A percentile compares a stretch with the other conserved stretches of the same genome.
Evolutionary conservation across 2,113 vertebrate genomes (phyloP).

Genomic region (Chrysochloris asiatica): DNA sequence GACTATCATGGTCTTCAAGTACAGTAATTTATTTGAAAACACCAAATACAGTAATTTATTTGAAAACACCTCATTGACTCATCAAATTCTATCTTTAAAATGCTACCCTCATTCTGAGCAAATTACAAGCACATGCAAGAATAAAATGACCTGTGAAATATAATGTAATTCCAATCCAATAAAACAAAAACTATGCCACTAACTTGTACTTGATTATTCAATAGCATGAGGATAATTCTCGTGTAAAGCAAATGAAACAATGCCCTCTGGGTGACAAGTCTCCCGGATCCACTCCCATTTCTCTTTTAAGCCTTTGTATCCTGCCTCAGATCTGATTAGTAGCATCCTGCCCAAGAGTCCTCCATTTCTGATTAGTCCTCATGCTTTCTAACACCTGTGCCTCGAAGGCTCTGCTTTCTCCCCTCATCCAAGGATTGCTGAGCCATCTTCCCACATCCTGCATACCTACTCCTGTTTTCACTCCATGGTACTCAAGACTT

Average conservation of each 20-base stretch:
- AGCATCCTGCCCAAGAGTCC: not conserved
- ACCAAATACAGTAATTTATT: not conserved
- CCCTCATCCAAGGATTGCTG: not conserved
- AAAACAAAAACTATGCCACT: not conserved
- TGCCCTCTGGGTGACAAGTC: not conserved
- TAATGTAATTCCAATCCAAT: not conserved
- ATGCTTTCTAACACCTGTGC: not conserved
- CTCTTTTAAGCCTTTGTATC: not conserved
- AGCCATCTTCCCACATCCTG: not conserved
- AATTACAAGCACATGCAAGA: not conserved
- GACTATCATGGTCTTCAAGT: not conserved
- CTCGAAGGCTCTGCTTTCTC: not conserved
- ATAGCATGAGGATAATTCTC: not conserved
- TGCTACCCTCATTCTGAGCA: not conserved
- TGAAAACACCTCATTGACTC: slow-evolving; percentile 22
- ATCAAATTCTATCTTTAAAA: slow-evolving; percentile 40
- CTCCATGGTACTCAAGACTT: not conserved
- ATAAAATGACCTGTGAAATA: not conserved
- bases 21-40: slow-evolving; percentile 43
- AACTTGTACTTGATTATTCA: not conserved
- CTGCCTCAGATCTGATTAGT: not conserved
- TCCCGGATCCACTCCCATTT: not conserved
- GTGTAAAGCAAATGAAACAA: not conserved
- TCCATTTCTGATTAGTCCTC: not conserved
- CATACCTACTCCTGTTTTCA: not conserved